Conservation (phyloP, 2,113 vertebrate species). For the Lanius ludovicianus region DNA sequence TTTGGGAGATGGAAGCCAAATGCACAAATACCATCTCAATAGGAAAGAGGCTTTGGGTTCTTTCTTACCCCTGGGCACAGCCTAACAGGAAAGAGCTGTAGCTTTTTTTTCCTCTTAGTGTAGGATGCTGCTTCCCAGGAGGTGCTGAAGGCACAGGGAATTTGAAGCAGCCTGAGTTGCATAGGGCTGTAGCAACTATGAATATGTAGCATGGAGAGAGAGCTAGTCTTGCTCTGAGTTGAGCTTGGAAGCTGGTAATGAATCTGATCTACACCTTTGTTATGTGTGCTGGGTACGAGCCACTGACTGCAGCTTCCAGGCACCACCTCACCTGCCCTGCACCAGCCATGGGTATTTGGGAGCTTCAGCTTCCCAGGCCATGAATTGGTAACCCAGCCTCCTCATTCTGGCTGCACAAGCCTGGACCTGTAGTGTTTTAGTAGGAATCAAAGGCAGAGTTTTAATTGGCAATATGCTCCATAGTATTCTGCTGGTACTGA, state of each 20-base stretch:
- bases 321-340: background rate
- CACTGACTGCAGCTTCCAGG: background rate
- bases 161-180: background rate
- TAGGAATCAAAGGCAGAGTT: background rate
- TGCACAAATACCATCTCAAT: background rate
- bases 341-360: accelerated
- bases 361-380: background rate
- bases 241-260: background rate
- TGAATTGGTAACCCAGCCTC: background rate
- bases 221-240: background rate
- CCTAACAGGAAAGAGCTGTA: background rate
- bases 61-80: background rate
- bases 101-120: background rate
- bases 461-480: background rate
- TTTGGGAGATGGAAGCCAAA: background rate
- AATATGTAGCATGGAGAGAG: background rate
- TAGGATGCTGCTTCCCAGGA: background rate
- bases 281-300: accelerated
- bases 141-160: background rate
- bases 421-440: background rate
- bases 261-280: background rate
- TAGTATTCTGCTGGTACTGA: background rate
- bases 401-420: background rate
- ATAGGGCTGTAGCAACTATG: background rate
- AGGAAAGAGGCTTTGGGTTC: background rate